Evolutionary conservation across 2,797 vertebrate genomes (phyloP).

Genomic region (Florisuga fusca): DNA sequence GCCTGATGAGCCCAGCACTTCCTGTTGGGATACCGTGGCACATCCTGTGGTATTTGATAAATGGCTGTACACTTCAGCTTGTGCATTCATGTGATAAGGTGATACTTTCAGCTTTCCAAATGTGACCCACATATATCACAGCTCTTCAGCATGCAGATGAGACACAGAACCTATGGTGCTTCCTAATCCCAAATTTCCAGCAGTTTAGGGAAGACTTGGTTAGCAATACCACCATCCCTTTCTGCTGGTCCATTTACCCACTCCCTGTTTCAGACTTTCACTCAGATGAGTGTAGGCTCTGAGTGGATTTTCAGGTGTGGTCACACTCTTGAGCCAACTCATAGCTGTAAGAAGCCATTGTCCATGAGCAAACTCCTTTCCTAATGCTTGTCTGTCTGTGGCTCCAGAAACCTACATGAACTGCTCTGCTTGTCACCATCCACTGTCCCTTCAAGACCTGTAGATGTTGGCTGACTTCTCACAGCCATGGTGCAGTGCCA

Average conservation of each 20-base stretch:
- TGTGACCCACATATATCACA: neutral
- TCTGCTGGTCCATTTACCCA: neutral
- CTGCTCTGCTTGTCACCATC: neutral
- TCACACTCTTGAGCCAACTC: neutral
- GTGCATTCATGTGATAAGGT: neutral
- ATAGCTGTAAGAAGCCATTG: neutral
- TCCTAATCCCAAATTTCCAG: neutral
- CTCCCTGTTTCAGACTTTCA: neutral
- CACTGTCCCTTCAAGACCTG: neutral
- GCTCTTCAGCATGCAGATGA: neutral
- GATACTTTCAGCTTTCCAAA: neutral
- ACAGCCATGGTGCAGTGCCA: neutral
- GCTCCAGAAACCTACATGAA: neutral
- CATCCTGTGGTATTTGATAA: neutral
- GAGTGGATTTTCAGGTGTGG: neutral
- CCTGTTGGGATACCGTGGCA: neutral
- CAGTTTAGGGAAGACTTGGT: neutral
- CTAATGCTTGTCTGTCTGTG: neutral
- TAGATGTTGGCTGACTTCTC: neutral
- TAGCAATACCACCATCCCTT: neutral
- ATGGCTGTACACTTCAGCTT: neutral
- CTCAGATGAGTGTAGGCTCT: neutral
- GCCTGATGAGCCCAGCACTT: neutral
- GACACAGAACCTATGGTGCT: neutral
- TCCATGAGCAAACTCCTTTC: neutral